Percentiles rank a stretch among this genome's conserved stretches.
These are phyloP conservation scores for Epizoanthus fatuus DNA, from an alignment of 92 coral and sea anemone genomes.

Conservation along the genomic window DNA sequence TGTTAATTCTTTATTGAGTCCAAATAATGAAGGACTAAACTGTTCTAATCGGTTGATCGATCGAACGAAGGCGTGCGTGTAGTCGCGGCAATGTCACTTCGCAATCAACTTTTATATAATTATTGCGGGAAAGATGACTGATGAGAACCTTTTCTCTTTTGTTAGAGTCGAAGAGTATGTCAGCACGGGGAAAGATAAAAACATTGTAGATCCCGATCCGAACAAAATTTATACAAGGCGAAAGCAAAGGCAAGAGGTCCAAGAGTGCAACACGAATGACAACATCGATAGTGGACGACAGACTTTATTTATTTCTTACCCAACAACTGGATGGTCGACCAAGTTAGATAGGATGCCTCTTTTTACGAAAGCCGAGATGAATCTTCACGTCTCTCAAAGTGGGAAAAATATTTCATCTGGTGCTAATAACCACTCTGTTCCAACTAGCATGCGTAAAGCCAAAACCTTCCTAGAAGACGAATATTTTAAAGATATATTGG, in stretches of 20 bases:
- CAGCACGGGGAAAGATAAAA: conserved; percentile 31
- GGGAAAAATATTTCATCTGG: too few relatives aligned
- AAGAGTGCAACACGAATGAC: conserved; percentile 5
- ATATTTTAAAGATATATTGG: conserved; percentile 54
- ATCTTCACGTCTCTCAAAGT: too few relatives aligned
- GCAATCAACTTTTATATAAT: neutral
- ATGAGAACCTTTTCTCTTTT: neutral
- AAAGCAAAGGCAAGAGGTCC: conserved; percentile 39
- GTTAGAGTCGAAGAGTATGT: conserved; percentile 35
- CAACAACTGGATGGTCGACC: too few relatives aligned
- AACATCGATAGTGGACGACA: conserved; percentile 31
- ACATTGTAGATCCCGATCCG: conserved; percentile 49
- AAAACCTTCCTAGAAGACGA: conserved; percentile 77
- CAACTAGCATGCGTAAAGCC: conserved; percentile 66
- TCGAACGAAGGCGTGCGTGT: neutral
- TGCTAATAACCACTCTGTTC: conserved; percentile 47
- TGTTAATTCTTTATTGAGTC: neutral
- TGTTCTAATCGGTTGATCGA: neutral
- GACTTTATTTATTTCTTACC: too few relatives aligned
- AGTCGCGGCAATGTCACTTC: neutral
- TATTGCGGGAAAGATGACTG: too few relatives aligned
- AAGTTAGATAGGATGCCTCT: too few relatives aligned
- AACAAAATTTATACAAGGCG: conserved; percentile 17
- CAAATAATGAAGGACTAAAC: neutral
- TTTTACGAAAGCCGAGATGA: too few relatives aligned